phyloP scores from a whole-genome alignment of 1,140 invertebrate genomes.

The Diachasmimorpha longicaudata region DNA sequence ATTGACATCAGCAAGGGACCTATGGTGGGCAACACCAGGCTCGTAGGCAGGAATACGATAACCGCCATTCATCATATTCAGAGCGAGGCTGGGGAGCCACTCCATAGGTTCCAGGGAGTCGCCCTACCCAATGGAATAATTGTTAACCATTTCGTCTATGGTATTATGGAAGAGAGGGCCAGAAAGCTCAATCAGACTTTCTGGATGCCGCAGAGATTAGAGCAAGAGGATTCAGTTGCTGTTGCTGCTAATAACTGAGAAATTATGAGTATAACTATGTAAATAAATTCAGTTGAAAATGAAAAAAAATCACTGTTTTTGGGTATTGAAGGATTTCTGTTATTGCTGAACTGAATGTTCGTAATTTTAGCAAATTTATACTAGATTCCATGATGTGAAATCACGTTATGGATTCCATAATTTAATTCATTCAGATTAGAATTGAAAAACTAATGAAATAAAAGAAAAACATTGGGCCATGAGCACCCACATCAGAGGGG shows the following conservation, averaged over 20 bases:
- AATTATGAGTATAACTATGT: neutral
- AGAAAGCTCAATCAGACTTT: slow-evolving; percentile 65
- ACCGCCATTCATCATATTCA: slow-evolving; percentile 75
- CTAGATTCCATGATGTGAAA: no score
- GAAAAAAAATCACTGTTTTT: neutral
- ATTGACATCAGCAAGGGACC: slow-evolving; percentile 93
- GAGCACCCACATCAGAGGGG: no score
- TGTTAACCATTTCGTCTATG: slow-evolving; percentile 83
- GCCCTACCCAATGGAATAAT: slow-evolving; percentile 79
- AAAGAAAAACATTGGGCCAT: no score
- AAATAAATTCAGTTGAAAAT: slow-evolving; percentile 5
- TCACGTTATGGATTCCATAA: no score
- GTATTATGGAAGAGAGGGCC: slow-evolving; percentile 76
- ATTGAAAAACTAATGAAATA: no score
- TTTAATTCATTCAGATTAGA: neutral
- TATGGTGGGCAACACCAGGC: slow-evolving; percentile 78
- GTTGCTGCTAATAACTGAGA: slow-evolving; percentile 39
- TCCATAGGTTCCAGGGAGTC: slow-evolving; percentile 91
- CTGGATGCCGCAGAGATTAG: slow-evolving; percentile 41
- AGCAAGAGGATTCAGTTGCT: slow-evolving; percentile 25
- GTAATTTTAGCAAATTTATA: no score
- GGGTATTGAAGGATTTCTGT: no score
- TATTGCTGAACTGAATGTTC: no score
- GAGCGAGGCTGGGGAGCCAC: slow-evolving; percentile 61
- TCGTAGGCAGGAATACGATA: slow-evolving; percentile 78